Evolutionary conservation across 2,113 vertebrate species (phyloP), one percentile per base, ranked within the genome.

Genomic region (Megaptera novaeangliae): DNA sequence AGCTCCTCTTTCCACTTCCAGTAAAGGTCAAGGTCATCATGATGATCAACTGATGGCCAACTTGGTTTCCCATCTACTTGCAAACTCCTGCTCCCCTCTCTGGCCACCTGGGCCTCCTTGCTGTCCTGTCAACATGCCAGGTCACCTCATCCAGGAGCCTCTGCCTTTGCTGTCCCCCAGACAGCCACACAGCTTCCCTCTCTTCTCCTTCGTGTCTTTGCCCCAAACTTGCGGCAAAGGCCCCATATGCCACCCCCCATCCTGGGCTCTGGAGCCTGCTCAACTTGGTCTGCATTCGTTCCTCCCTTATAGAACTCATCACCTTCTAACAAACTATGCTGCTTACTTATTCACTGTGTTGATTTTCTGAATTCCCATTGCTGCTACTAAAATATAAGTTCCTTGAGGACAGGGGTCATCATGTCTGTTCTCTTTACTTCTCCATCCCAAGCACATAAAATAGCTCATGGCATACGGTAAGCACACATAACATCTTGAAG

Each of bases 21-120:
- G 25, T 8, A 21, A 49, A 72, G 63, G 11, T 14, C 3, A 20
- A 57, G 36, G 23, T 14, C 44, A 52, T 36, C n/a, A 31, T 39
- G 4, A 14, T 20, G 41, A 46, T 9, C 25, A 0, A 0, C 41
- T 31, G 5, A 13, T 29, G 49, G 41, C 5, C 27, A 0, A 0
- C 34, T 10, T 27, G 20, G 34, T n/a, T 34, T 94, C 41, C 8
- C 11, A n/a, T 3, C 44, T 57, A 39, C 25, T 36, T 1, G 0
- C 46, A 68, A 66, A 44, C 27, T 8, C 25, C 20, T 15, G 6
- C 3, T 31, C 6, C 46, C 13, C 8, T 1, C 12, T 74, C 36
- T 44, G 18, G 75, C 36, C 14, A 7, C 12, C 29, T 59, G 8
- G 6, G 25, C 15, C 23, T 17, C 25, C 39, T 46, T 46, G 66